These are phyloP conservation scores for Schizopygopsis malacanthus DNA, from an alignment of 2,797 vertebrate genomes.

Conservation along the genomic window DNA sequence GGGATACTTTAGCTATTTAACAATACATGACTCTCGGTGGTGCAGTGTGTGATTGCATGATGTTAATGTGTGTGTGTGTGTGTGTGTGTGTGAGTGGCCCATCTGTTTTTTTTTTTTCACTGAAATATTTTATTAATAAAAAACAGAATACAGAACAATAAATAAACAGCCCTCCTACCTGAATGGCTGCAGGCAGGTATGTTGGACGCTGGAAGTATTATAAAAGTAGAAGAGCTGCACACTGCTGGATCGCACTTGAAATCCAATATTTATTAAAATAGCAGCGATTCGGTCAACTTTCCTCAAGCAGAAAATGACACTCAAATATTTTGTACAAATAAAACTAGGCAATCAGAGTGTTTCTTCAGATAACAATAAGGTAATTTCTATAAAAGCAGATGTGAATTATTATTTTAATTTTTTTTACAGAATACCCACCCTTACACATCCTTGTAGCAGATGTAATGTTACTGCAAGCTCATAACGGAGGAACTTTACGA, in stretches of 20 bases:
- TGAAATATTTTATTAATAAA: neutral
- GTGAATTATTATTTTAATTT: neutral
- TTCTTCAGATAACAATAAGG: neutral
- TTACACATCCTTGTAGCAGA: slow-evolving; percentile 74
- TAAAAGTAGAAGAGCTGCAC: neutral
- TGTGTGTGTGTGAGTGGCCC: neutral
- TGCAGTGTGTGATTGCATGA: neutral
- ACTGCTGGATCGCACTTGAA: neutral
- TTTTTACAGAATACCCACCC: slow-evolving; percentile 81
- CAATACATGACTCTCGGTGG: neutral
- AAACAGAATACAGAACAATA: neutral
- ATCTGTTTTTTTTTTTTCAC: neutral
- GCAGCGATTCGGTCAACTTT: neutral
- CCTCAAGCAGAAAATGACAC: neutral
- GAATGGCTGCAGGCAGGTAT: slow-evolving; percentile 2
- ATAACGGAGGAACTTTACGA: slow-evolving; percentile 21
- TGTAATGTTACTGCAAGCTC: slow-evolving; percentile 40
- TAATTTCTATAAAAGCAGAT: neutral
- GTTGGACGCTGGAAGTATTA: neutral
- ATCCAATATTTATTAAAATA: slow-evolving; percentile 16
- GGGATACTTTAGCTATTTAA: neutral
- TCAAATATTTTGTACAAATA: neutral
- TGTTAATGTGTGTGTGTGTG: neutral
- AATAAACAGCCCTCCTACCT: slow-evolving; percentile 1
- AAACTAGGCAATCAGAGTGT: neutral